These are phyloP conservation scores for Drosophila colorata DNA, from an alignment of 2,888 invertebrate genomes.

Conservation along the genomic window DNA sequence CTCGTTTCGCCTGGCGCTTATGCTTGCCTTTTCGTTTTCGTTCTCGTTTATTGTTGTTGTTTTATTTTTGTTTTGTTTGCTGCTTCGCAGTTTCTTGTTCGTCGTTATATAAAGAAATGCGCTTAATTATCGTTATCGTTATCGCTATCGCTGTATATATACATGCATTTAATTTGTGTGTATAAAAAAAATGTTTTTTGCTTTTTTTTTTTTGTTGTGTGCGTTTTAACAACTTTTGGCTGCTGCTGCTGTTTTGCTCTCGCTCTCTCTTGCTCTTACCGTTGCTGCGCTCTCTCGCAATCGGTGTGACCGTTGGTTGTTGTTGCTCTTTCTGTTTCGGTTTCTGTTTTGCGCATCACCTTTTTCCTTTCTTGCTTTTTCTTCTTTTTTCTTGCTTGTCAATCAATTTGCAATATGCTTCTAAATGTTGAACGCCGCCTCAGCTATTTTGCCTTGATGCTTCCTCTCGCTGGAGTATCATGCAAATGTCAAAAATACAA, in stretches of 20 bases:
- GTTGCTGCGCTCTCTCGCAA: slow-evolving; percentile 30
- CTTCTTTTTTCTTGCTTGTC: slow-evolving; percentile 38
- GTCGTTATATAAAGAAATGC: slow-evolving; percentile 55
- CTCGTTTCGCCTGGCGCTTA: slow-evolving; percentile 21
- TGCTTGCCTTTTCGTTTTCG: slow-evolving; percentile 7
- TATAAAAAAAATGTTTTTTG: slow-evolving; percentile 4
- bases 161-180: slow-evolving; percentile 9
- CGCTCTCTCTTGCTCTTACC: slow-evolving; percentile 14
- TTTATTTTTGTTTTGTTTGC: slow-evolving; percentile 46
- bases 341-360: slow-evolving; percentile 56
- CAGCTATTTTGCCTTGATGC: slow-evolving; percentile 39
- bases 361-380: slow-evolving; percentile 6
- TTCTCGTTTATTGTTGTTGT: background rate
- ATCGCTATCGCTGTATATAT: slow-evolving; percentile 39
- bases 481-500: slow-evolving; percentile 56
- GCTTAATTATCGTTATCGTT: slow-evolving; percentile 50
- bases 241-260: slow-evolving; percentile 37
- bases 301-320: slow-evolving; percentile 31
- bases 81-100: slow-evolving; percentile 34
- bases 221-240: slow-evolving; percentile 63
- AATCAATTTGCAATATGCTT: slow-evolving; percentile 63
- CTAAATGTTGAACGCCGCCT: slow-evolving; percentile 48
- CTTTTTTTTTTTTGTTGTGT: slow-evolving; percentile 26
- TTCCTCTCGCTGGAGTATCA: slow-evolving; percentile 32
- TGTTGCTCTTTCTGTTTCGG: slow-evolving; percentile 27